Percentiles rank a stretch among this genome's conserved stretches.
These are phyloP conservation scores for Dryadula phaetusa DNA, from an alignment of 2,888 invertebrate species.

Conservation along the genomic window DNA sequence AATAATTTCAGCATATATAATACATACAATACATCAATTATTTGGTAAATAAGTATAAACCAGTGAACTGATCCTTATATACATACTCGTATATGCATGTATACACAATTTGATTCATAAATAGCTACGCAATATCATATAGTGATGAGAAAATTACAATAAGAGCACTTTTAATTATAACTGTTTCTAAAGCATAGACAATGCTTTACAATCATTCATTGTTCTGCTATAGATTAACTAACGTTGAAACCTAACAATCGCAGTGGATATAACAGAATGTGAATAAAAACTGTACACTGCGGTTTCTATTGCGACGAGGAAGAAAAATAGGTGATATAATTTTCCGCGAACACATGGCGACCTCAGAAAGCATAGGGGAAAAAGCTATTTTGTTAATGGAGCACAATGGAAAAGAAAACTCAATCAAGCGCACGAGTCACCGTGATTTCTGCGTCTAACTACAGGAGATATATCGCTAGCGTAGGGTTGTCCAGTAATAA, in stretches of 20 bases:
- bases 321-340: conserved; percentile 77
- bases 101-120: conserved; percentile 4
- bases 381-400: conserved; percentile 81
- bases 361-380: conserved; percentile 64
- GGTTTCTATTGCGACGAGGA: conserved; percentile 43
- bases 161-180: conserved; percentile 29
- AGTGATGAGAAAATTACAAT: conserved; percentile 11
- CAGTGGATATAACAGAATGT: conserved; percentile 24
- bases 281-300: conserved; percentile 35
- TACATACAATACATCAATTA: too few species aligned
- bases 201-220: conserved; percentile 26
- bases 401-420: conserved; percentile 80
- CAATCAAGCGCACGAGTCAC: conserved; percentile 79
- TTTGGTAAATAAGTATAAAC: too few species aligned
- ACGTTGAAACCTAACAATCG: conserved; percentile 31
- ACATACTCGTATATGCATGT: too few species aligned
- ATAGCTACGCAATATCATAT: background rate
- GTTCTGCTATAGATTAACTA: conserved; percentile 30
- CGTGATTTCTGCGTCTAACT: conserved; percentile 81
- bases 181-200: conserved; percentile 24
- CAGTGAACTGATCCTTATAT: too few species aligned
- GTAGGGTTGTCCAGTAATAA: conserved; percentile 35
- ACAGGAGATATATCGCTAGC: conserved; percentile 76
- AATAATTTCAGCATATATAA: too few species aligned
- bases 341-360: conserved; percentile 74